Base-by-base conservation (phyloP, 2,888 invertebrate genomes). In the Pedicia rivosa region DNA sequence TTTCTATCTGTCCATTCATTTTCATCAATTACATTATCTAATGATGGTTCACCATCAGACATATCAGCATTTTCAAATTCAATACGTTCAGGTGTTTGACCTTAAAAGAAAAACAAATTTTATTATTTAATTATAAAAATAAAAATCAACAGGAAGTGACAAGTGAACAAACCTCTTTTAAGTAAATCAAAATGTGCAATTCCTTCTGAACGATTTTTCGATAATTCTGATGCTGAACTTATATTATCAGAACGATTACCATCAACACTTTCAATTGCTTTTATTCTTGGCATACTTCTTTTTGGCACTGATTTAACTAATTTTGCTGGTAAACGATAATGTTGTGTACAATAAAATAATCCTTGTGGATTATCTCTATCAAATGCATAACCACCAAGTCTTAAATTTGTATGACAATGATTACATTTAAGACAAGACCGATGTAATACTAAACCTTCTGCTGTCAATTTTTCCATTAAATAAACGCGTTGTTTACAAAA, bases 1-100 rank as follows among this genome's bases (percentile, higher is more conserved):
- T 94, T 94, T 46, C 87, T 72, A 48, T 90, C 88, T 0, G 90
- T 91, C 84, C 92, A 91, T 56, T 92, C 91, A 53, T 92, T 91
- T 56, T 94, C 92, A 53, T 90, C 90, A 60, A 90, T 86, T 59
- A 86, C 84, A 58, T 74, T 74, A 25, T 59, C 61, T 16, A 70
- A 65, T 3, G 69, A 66, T 47, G 75, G 72, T 46, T 72, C 72
- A 29, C 59, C 60, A 48, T 75, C 75, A 2, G 72, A 74, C 50
- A 71, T 66, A 17, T 74, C 74, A 10, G 76, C 60, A 59, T 81
- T 81, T 51, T 81, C 76, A 59, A 82, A 82, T 59, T 82, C 82
- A 43, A 80, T 76, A 49, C 83, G 65, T 53, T 84, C 83, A 1
- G 82, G 82, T 5, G 82, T 83, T 59, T 70, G 69, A 15, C 72